Evolutionary conservation across 2,888 invertebrate genomes (phyloP).

Genomic region (Colletes collaris): DNA sequence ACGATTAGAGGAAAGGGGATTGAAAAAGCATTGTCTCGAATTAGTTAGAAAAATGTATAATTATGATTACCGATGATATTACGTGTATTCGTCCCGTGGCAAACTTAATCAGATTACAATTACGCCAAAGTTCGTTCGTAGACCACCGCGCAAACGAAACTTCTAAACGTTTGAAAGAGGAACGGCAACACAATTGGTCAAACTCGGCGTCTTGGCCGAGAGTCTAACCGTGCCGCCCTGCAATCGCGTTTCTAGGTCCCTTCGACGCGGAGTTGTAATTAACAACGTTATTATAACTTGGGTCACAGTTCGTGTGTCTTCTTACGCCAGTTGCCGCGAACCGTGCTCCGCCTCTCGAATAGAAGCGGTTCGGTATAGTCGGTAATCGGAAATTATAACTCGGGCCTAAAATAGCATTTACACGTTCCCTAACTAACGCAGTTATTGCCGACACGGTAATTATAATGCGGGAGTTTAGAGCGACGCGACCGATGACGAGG

Average conservation of each 20-base stretch:
- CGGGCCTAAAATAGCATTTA: constrained; percentile 45
- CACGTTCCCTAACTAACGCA: constrained; percentile 19
- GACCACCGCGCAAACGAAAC: too few relatives aligned
- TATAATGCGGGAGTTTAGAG: constrained; percentile 26
- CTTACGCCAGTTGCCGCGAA: constrained; percentile 9
- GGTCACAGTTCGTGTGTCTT: constrained; percentile 4
- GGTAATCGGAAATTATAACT: constrained; percentile 46
- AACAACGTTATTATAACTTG: constrained; percentile 29
- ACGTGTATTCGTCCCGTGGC: too few relatives aligned
- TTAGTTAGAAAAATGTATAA: too few relatives aligned
- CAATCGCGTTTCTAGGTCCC: constrained; percentile 6
- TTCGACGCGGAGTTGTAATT: constrained; percentile 12
- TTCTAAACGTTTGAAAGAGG: too few relatives aligned
- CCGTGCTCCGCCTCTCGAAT: constrained; percentile 1
- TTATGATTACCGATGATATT: too few relatives aligned
- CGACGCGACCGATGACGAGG: not conserved
- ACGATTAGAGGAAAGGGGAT: too few relatives aligned
- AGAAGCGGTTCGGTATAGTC: constrained; percentile 4
- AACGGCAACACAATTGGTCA: not conserved
- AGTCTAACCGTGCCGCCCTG: not conserved
- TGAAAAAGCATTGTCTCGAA: too few relatives aligned
- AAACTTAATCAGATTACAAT: too few relatives aligned
- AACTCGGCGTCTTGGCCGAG: not conserved
- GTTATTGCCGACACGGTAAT: constrained; percentile 38
- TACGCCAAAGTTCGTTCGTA: too few relatives aligned